Conservation (phyloP, 2,797 vertebrate species). For the Poecile montanus region DNA sequence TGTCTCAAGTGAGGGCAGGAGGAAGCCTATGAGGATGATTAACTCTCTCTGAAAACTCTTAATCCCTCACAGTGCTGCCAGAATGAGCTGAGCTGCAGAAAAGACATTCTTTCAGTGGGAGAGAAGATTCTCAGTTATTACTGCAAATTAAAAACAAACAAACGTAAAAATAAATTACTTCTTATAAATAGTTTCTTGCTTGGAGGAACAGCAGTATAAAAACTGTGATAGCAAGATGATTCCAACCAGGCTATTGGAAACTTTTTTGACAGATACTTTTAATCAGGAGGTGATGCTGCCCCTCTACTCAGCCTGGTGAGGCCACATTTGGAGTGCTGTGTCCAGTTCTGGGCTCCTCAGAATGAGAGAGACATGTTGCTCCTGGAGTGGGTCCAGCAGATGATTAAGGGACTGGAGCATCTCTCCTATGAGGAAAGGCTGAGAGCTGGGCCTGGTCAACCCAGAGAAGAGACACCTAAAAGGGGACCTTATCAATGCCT, state of each 20-base stretch:
- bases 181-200: neutral
- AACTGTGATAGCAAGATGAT: neutral
- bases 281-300: neutral
- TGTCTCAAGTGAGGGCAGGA: neutral
- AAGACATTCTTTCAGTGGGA: neutral
- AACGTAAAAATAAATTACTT: neutral
- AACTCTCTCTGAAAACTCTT: constrained; percentile 35
- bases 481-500: neutral
- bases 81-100: neutral
- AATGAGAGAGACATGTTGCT: neutral
- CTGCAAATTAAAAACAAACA: neutral
- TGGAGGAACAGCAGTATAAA: neutral
- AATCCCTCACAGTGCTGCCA: neutral
- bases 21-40: constrained; percentile 24
- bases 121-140: neutral
- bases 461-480: neutral
- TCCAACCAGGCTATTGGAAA: neutral
- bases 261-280: neutral
- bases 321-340: neutral
- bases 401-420: neutral
- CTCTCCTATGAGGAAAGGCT: neutral
- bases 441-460: neutral
- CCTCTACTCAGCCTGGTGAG: neutral
- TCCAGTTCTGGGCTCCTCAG: neutral
- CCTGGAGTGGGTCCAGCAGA: neutral